These are phyloP conservation scores for Hafferia zeledoni DNA, from an alignment of 2,797 vertebrate species.

Conservation along the genomic window DNA sequence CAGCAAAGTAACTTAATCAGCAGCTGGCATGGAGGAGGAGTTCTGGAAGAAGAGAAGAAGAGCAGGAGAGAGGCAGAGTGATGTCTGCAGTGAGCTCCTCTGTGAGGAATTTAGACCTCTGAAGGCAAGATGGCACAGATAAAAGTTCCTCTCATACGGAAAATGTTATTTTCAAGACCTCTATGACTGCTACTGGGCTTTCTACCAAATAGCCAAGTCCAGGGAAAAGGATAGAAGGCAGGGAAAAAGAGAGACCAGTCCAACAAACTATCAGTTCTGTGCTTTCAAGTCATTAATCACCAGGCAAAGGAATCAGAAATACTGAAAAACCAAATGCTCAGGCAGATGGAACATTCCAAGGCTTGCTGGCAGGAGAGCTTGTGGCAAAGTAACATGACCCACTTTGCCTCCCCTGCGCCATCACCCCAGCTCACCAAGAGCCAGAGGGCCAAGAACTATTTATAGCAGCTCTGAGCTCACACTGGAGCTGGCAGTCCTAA, in stretches of 20 bases:
- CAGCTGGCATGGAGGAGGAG: not conserved
- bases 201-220: not conserved
- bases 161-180: not conserved
- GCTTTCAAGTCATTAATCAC: not conserved
- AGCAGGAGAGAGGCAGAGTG: not conserved
- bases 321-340: not conserved
- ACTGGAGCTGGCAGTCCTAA: conserved; percentile 71
- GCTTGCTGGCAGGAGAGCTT: not conserved
- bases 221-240: not conserved
- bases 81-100: not conserved
- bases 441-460: conserved; percentile 42
- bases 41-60: not conserved
- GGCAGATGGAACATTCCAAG: conserved; percentile 23
- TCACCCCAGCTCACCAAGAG: conserved; percentile 26
- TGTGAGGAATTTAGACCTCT: not conserved
- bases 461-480: conserved; percentile 62
- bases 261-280: not conserved
- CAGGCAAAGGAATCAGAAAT: not conserved
- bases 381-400: conserved; percentile 46
- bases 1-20: not conserved
- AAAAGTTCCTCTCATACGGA: not conserved
- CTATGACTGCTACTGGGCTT: not conserved
- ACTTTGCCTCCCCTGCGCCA: not conserved
- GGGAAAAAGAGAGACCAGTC: not conserved
- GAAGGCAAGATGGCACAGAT: not conserved